These are phyloP conservation scores for Bombus huntii DNA, from an alignment of 1,140 invertebrate species.

Conservation along the genomic window DNA sequence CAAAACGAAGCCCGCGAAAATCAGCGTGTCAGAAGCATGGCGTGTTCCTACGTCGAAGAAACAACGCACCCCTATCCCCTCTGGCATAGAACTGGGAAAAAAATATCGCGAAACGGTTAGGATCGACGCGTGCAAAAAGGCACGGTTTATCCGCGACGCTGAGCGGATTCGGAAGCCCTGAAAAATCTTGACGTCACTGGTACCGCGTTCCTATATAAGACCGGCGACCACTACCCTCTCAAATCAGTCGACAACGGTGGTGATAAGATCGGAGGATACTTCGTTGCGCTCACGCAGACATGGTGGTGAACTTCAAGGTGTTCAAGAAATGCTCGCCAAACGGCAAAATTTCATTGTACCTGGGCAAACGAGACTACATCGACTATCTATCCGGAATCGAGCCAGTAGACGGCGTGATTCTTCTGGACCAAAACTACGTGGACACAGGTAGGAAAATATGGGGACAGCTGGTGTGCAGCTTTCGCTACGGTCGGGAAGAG, in stretches of 20 bases:
- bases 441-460: constrained; percentile 92
- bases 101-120: constrained; percentile 32
- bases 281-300: constrained; percentile 69
- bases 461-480: constrained; percentile 97
- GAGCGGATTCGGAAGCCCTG: constrained; percentile 73
- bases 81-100: not conserved
- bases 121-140: constrained; percentile 4
- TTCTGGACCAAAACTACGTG: constrained; percentile 96
- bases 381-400: constrained; percentile 96
- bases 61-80: not conserved
- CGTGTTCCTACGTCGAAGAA: not conserved
- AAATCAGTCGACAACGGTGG: constrained; percentile 32
- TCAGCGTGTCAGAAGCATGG: not conserved
- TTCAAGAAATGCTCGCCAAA: constrained; percentile 98
- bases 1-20: constrained; percentile 31
- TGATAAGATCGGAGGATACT: not conserved
- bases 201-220: constrained; percentile 55
- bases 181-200: constrained; percentile 36
- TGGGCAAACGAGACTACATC: constrained; percentile 98
- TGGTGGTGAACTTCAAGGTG: constrained; percentile 95
- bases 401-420: constrained; percentile 96
- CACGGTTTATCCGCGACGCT: constrained; percentile 49
- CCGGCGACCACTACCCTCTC: not conserved
- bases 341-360: constrained; percentile 96
- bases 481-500: constrained; percentile 98